Evolutionary conservation across 2,888 invertebrate species (phyloP).

Genomic region (Tachina grossa): DNA sequence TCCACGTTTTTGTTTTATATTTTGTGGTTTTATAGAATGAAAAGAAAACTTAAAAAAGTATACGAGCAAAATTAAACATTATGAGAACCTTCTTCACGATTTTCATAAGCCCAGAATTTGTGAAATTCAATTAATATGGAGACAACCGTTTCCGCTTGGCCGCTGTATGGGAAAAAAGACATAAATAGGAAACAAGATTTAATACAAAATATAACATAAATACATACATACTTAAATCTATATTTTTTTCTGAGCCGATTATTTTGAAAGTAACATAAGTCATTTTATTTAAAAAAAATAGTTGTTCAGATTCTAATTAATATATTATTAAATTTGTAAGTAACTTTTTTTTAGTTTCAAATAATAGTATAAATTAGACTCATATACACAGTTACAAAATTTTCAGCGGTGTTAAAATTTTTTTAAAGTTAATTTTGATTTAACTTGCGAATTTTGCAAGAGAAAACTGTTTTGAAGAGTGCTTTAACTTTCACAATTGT

Average conservation of each 20-base stretch:
- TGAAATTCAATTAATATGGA: slow-evolving; percentile 97
- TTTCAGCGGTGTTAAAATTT: too few relatives aligned
- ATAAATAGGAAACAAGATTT: slow-evolving; percentile 23
- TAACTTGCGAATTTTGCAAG: too few relatives aligned
- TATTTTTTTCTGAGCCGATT: not conserved
- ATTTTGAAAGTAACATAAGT: too few relatives aligned
- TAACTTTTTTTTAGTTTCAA: too few relatives aligned
- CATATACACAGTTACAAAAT: not conserved
- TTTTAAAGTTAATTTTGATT: too few relatives aligned
- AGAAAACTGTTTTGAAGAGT: too few relatives aligned
- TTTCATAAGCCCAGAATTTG: slow-evolving; percentile 98
- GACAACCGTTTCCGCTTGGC: slow-evolving; percentile 96
- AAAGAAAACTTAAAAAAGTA: slow-evolving; percentile 43
- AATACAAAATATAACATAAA: not conserved
- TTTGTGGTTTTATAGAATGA: slow-evolving; percentile 21
- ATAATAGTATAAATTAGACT: too few relatives aligned
- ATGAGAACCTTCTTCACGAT: slow-evolving; percentile 87
- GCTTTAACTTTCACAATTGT: too few relatives aligned
- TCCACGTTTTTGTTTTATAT: not conserved
- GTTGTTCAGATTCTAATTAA: too few relatives aligned
- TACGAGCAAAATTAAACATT: slow-evolving; percentile 75
- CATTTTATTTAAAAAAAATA: too few relatives aligned
- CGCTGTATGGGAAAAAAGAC: slow-evolving; percentile 84
- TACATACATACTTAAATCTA: not conserved
- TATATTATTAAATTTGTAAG: too few relatives aligned